Evolutionary conservation across 1,140 invertebrate genomes (phyloP), one percentile per base, ranked within the genome.

Genomic region (Gryon sp.): DNA sequence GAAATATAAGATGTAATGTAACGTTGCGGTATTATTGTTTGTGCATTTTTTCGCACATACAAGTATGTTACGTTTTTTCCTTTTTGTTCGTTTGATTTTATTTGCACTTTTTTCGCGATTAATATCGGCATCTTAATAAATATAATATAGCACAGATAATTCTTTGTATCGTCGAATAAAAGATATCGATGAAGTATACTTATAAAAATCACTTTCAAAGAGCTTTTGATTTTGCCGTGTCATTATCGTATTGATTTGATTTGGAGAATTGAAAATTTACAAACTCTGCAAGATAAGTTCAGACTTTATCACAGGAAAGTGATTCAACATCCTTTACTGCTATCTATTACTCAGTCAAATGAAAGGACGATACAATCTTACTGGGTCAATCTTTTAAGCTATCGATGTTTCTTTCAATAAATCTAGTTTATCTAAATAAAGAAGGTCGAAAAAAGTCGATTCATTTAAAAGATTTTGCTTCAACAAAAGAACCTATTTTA

Each of bases 281-380:
- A 60, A 45, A 60, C 28, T 41, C 20, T 11, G 19, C 14, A 38
- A 46, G 28, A 46, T 41, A 46, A 36, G 41, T 46, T 46, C 15
- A 19, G n/a, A 46, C 28, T 43, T 46, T 32, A 60, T 60, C 55
- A 38, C 11, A 41, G 19, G 46, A 60, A 46, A 36, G 28, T 60
- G 11, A 60, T 60, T 46, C 55, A 36, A 43, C 41, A 38, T 20
- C 19, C 30, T 18, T 36, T 4, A 19, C 2, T 4, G 5, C 41
- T 60, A 46, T 60, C 55, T 26, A 36, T 60, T 24, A 46, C 41
- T 14, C 20, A 53, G 28, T 60, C 50, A 60, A 59, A 59, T 59
- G 40, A 45, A 59, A 59, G 36, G 12, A 45, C 6, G 53, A 59
- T 59, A 34, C 38, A 32, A 59, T 59, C 53, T 45, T 32, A 34